Base-by-base conservation (phyloP, 2,888 invertebrate species). In the Aphrophora alni region DNA sequence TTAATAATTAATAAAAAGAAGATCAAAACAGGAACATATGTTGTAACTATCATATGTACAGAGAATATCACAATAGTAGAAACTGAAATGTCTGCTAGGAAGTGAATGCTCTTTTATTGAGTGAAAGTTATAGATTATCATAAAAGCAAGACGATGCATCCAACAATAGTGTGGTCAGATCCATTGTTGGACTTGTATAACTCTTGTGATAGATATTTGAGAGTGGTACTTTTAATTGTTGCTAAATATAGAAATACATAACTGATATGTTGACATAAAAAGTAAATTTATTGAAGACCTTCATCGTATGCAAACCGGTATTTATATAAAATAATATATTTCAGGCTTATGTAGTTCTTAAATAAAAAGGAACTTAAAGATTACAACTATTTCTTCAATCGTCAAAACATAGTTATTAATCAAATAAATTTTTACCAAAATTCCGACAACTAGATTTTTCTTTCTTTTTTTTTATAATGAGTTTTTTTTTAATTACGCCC, bases 61-160 rank as follows among this genome's bases (percentile, higher is more conserved):
- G 5, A 59, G n/a, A n/a, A n/a, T 10, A 21, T 59, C 21, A 21
- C 59, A 59, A 59, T 59, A 59, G 21, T 59, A 59, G 59, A 59
- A 59, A 59, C 59, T 59, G 59, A 59, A 59, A 59, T 59, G 59
- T 59, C 12, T 3, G 2, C 59, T n/a, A 59, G 59, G 59, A 59
- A 59, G 59, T 59, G 59, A 59, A 59, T 59, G 59, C 21, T 59
- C n/a, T 59, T n/a, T 59, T 59, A 59, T 59, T 59, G 59, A 59
- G 59, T 59, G 59, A 59, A 59, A 59, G 59, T 59, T 59, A 59
- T 59, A 59, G 59, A 59, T 59, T 59, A 59, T 59, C 59, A 59
- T 59, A 59, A 59, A 59, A 59, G 59, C 59, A 59, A 59, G 59
- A 59, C 59, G 59, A 59, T 59, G 21, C 59, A 21, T 59, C n/a